Evolutionary conservation across 2,113 vertebrate species (phyloP).

Genomic region (Cacatua alba): DNA sequence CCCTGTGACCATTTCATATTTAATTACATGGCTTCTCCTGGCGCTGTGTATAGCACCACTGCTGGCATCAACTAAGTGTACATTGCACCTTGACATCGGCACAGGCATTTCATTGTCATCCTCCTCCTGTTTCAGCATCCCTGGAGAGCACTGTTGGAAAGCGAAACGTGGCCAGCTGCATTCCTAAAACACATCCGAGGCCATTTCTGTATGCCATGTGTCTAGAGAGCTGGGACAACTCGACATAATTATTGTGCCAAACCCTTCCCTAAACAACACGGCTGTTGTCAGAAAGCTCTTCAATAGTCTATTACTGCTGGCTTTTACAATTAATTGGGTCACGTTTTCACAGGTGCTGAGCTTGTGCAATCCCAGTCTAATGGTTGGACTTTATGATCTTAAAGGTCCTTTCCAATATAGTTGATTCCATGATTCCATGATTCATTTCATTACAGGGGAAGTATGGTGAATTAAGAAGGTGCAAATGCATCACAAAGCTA

Average conservation of each 20-base stretch:
- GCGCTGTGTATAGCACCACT: not conserved
- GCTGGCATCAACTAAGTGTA: not conserved
- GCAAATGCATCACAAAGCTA: not conserved
- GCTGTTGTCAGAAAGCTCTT: not conserved
- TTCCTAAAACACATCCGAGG: not conserved
- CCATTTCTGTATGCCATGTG: not conserved
- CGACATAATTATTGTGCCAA: not conserved
- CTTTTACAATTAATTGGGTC: not conserved
- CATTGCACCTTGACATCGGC: not conserved
- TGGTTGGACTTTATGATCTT: not conserved
- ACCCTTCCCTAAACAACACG: not conserved
- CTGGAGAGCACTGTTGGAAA: not conserved
- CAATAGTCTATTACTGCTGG: not conserved
- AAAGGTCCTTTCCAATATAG: not conserved
- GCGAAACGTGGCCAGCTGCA: not conserved
- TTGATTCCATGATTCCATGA: not conserved
- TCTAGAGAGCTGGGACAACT: not conserved
- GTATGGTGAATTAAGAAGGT: not conserved
- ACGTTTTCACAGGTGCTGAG: constrained; percentile 4
- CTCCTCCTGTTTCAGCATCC: not conserved
- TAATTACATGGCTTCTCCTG: not conserved
- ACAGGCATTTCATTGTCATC: not conserved
- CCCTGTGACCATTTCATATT: not conserved
- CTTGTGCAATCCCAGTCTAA: not conserved
- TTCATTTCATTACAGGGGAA: not conserved